Conservation (phyloP, 1,140 invertebrate species). For the Pseudomyrmex dendroicus region DNA sequence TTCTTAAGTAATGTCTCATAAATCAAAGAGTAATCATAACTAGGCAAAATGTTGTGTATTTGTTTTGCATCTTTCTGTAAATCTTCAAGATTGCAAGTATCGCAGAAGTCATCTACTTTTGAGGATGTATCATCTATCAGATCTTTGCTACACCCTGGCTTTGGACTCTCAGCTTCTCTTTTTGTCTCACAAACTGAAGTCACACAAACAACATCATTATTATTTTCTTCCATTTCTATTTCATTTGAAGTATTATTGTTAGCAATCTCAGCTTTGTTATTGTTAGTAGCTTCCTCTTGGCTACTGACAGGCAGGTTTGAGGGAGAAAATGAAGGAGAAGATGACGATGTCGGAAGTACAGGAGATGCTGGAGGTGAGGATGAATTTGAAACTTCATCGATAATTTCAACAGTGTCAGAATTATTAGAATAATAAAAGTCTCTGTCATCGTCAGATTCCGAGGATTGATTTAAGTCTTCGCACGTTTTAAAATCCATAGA, state of each 20-base stretch:
- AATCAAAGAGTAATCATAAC: conserved; percentile 40
- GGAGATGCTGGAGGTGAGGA: no score
- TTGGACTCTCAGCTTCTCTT: conserved; percentile 38
- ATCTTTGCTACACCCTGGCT: conserved; percentile 73
- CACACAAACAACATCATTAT: conserved; percentile 64
- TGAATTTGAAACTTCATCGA: neutral
- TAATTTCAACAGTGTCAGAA: neutral
- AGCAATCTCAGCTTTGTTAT: neutral
- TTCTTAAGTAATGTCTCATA: conserved; percentile 44
- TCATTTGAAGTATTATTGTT: neutral
- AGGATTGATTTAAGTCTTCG: neutral
- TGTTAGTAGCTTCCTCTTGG: neutral
- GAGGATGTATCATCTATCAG: neutral
- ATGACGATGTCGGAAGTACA: no score
- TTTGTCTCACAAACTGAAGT: neutral
- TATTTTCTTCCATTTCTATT: conserved; percentile 70
- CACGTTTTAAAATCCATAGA: neutral
- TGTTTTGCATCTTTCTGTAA: conserved; percentile 52
- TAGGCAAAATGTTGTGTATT: conserved; percentile 65
- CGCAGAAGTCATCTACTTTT: neutral
- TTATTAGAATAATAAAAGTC: conserved; percentile 1
- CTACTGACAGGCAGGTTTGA: no score
- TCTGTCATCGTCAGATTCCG: conserved; percentile 5
- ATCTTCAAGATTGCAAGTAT: conserved; percentile 1
- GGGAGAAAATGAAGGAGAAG: no score